These are phyloP conservation scores for Prosopocoilus inquinatus DNA, from an alignment of 2,888 invertebrate species.

Conservation along the genomic window DNA sequence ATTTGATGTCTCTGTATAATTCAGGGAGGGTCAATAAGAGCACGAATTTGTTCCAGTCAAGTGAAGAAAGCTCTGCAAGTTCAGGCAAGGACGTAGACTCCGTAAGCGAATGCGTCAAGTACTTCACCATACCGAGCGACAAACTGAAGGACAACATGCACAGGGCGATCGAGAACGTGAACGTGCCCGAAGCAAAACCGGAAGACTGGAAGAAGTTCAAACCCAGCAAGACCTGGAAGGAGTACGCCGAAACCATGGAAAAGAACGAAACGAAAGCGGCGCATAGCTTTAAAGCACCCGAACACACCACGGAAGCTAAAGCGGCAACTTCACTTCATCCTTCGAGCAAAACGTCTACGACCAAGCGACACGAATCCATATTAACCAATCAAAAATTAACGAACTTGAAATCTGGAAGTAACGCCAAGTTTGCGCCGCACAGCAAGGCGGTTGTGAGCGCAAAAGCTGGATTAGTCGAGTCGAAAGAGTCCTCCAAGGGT, in stretches of 20 bases:
- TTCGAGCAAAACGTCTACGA: not conserved
- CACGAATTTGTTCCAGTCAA: not conserved
- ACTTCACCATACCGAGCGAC: slow-evolving; percentile 10
- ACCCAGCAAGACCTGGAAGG: not conserved
- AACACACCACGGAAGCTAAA: not conserved
- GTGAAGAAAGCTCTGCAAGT: not conserved
- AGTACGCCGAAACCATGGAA: not conserved
- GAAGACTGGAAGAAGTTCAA: slow-evolving; percentile 4
- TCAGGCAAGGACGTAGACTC: slow-evolving; percentile 6
- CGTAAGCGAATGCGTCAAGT: slow-evolving; percentile 10
- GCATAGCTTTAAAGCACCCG: not conserved
- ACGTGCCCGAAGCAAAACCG: slow-evolving; percentile 7
- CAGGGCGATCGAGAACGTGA: slow-evolving; percentile 6
- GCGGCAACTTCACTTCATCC: not conserved
- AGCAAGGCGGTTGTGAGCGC: too few species aligned
- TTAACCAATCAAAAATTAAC: too few species aligned
- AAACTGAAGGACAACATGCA: slow-evolving; percentile 7
- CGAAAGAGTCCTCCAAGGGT: not conserved
- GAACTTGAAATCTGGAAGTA: not conserved
- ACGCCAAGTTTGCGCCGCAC: too few species aligned
- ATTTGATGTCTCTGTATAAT: too few species aligned
- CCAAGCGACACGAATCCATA: not conserved
- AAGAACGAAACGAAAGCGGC: not conserved
- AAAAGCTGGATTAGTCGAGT: not conserved
- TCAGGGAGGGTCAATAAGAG: too few species aligned